Percentiles rank a stretch among this genome's conserved stretches.
These are phyloP conservation scores for Idaea straminata DNA, from an alignment of 2,888 invertebrate species.

Conservation along the genomic window DNA sequence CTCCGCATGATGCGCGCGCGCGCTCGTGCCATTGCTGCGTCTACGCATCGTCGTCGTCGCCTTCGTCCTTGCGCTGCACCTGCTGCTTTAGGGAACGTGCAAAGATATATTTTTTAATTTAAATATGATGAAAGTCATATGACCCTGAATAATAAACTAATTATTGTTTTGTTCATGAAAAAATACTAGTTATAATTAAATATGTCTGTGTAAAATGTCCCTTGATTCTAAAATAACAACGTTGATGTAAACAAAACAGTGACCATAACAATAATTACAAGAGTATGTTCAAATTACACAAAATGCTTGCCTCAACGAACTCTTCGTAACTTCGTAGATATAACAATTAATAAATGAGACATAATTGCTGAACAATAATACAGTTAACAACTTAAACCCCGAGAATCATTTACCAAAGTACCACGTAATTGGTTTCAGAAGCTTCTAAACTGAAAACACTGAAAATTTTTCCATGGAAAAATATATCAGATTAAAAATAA, in stretches of 20 bases:
- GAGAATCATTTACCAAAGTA: neutral
- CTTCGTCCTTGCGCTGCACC: too few relatives aligned
- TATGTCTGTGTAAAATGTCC: too few relatives aligned
- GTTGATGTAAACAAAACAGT: neutral
- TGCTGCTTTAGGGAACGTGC: too few relatives aligned
- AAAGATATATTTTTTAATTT: too few relatives aligned
- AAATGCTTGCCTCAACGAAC: neutral
- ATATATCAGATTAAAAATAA: constrained; percentile 26
- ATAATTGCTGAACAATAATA: neutral
- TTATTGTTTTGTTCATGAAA: too few relatives aligned
- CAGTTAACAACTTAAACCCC: neutral
- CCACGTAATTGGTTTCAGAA: neutral
- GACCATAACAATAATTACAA: neutral
- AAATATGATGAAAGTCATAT: too few relatives aligned
- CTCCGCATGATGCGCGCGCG: neutral
- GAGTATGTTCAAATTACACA: neutral
- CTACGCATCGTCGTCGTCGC: too few relatives aligned
- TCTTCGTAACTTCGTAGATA: neutral
- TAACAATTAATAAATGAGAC: neutral
- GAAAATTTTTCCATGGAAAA: constrained; percentile 14
- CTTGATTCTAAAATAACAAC: too few relatives aligned
- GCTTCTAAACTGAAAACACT: neutral
- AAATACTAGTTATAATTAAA: too few relatives aligned
- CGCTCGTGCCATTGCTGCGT: too few relatives aligned
- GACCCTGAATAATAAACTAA: too few relatives aligned